These are phyloP conservation scores for Herpetotheres cachinnans DNA, from an alignment of 2,113 vertebrate species.

Conservation along the genomic window DNA sequence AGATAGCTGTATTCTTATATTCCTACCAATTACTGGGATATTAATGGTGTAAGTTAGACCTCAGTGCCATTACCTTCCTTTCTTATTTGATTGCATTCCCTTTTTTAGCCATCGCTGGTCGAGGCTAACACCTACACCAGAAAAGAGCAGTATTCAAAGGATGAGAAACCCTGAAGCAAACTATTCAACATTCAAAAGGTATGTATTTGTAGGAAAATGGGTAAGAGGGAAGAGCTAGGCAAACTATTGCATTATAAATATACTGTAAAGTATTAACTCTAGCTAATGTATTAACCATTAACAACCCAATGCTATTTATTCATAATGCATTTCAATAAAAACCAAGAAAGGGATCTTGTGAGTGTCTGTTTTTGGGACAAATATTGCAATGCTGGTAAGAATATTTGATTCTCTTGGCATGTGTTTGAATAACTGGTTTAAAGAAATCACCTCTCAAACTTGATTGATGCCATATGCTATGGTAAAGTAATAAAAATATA, in stretches of 20 bases:
- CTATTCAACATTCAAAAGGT: neutral
- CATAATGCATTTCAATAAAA: neutral
- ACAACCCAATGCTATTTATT: neutral
- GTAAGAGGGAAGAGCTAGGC: neutral
- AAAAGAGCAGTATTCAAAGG: neutral
- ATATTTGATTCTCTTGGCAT: neutral
- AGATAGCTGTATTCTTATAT: neutral
- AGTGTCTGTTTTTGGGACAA: neutral
- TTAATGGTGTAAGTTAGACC: neutral
- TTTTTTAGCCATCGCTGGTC: neutral
- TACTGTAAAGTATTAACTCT: neutral
- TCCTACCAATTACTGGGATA: neutral
- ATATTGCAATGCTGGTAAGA: neutral
- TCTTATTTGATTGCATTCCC: neutral
- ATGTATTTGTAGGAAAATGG: neutral
- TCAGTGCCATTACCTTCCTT: neutral
- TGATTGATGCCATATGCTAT: neutral
- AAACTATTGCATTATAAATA: neutral
- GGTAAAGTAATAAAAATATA: neutral
- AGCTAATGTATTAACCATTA: neutral
- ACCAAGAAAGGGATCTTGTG: neutral
- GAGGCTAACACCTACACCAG: neutral
- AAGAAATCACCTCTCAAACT: neutral
- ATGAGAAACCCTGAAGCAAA: neutral
- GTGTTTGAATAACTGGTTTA: neutral